Base-by-base conservation (phyloP, 2,113 vertebrate genomes). In the Atherinomorus stipes region DNA sequence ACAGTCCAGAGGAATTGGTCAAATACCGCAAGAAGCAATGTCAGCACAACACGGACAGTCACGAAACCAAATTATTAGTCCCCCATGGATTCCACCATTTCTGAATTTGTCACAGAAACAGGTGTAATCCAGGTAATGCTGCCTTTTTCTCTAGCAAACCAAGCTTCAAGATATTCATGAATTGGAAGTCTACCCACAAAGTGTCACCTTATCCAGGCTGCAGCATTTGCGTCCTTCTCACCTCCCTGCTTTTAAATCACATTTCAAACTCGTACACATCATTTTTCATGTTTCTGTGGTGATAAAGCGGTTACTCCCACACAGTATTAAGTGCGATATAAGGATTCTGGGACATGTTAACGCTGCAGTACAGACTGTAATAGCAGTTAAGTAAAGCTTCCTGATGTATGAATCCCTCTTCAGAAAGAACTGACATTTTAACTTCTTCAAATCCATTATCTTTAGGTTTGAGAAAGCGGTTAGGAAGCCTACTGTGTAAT, bases 11-110 rank as follows among this genome's bases (percentile, higher is more conserved):
- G 73, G 68, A 85, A 81, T 64, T 71, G 72, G 75, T 68, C 71
- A 76, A 64, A 63, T 71, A 77, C 77, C 51, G 74, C 26, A 34
- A 72, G 71, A 81, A 64, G 83, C 23, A 66, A 16, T 54, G 78
- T 89, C 85, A 89, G 81, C 77, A 82, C 71, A 76, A 72, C 72
- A 50, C 62, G 16, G 70, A 68, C 78, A 49, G 84, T 75, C 81
- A 51, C 64, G 64, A 83, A 85, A 83, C 66, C 64, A 50, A 84
- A 89, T 87, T 84, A 88, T 85, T 78, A 84, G 78, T 40, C 76
- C 51, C 71, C 59, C 66, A 23, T 76, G 83, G 59, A 79, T 80
- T 67, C 76, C 34, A 28, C 56, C 66, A 49, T 80, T 71, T 74
- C 80, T 21, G 66, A 77, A 78, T 88, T 71, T 61, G 76, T 76